Evolutionary conservation across 2,888 invertebrate species (phyloP), one percentile per base, ranked within the genome.

Genomic region (Agrotis ipsilon): DNA sequence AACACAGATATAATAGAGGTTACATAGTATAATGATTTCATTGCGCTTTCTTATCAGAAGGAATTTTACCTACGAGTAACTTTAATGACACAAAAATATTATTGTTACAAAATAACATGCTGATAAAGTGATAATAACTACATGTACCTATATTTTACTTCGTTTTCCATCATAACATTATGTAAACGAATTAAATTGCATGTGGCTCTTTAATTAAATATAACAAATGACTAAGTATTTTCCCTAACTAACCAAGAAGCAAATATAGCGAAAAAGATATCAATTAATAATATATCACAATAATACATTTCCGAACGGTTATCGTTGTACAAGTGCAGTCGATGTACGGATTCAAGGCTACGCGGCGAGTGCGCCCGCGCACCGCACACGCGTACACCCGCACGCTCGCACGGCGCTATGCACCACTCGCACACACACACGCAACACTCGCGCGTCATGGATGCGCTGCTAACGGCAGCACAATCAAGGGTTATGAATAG

Each of bases 341-440:
- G 95, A 90, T 91, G 96, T 87, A 94, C 96, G 93, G 82, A 88
- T 93, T 94, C 96, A 96, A 96, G 96, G 91, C 88, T 90, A 86
- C 84, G 83, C 82, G 82, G 65, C 72, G 80, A 67, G 58, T 74
- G 89, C 88, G 86, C 86, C 72, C 73, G 84, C 90, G 83, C 90
- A 68, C 18, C 90, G 80, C 90, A 70, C 43, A 48, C 72, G 21
- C 52, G 18, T n/a, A 64, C 63, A 57, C 43, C n/a, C 64, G 16
- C 63, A 18, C 51, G 7, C 57, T 11, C 59, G 77, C 79, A 76
- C 57, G 9, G 9, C 32, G 13, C 85, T 55, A 24, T 77, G 80
- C 76, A 80, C 45, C 61, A 24, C 64, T 45, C 61, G 24, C 11
- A 62, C 66, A 72, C 68, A 75, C 76, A 64, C 78, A 32, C 75